Evolutionary conservation across 2,888 invertebrate genomes (phyloP), one percentile per base, ranked within the genome.

Genomic region (Cosmia pyralina): DNA sequence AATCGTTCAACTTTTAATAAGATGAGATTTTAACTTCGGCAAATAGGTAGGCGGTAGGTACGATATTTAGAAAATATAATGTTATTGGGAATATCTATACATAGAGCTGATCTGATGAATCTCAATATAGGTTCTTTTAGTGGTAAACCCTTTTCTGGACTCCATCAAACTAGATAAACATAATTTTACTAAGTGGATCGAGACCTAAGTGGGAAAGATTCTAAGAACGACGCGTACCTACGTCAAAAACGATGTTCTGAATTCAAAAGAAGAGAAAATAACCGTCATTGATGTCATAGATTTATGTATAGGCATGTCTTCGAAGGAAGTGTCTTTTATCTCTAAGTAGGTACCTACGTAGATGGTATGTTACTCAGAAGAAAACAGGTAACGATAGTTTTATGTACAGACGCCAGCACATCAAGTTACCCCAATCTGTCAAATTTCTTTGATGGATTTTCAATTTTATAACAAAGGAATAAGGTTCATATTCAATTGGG

Each of bases 1-100:
- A 66, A 75, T 81, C 79, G 72, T 80, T 74, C 58, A 84, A 81
- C 81, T 81, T 81, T 81, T 81, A 80, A 83, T 74, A 83, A 83
- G 75, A 81, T 71, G 34, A 65, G 64, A 74, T 69, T 72, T 75
- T 63, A 64, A 73, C 77, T 84, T 71, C 19, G 17, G 22, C 11
- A 69, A 52, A 62, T 77, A 58, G n/a, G 34, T 46, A 28, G n/a
- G 38, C 41, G n/a, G 58, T 22, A 46, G 50, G 44, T 59, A 59
- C 38, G 0, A n/a, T 10, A 10, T 22, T 41, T 8, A 2, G 34
- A 60, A 80, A 66, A 63, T 80, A 41, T 66, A 10, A 59, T 50
- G 17, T 17, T 79, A 53, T 15, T 53, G 22, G 13, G 13, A 53
- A 13, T 13, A 52, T 11, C n/a, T 52, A 13, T 6, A 22, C 53